Evolutionary conservation across 2,888 invertebrate genomes (phyloP), one percentile per base, ranked within the genome.

Genomic region (Pyrrhia umbra): DNA sequence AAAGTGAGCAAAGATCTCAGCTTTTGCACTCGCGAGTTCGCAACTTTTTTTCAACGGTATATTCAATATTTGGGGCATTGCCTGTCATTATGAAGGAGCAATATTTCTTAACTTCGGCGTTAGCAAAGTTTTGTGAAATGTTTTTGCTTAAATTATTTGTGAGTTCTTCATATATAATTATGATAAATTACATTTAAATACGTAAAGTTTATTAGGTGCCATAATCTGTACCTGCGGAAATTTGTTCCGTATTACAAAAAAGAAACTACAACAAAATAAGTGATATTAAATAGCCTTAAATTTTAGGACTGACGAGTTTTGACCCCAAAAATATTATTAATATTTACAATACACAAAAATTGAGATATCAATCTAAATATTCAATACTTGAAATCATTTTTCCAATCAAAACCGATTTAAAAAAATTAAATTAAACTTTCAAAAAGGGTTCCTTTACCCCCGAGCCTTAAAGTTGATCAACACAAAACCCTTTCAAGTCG

Each of bases 21-120:
- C 85, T 88, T 88, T 85, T 80, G 85, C 86, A 84, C 85, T 84
- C 80, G 77, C 73, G 78, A 83, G 76, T 86, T 84, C 54, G 68
- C 67, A 86, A 88, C 83, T 89, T 89, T 86, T 85, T 81, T 46
- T 37, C 57, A 47, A 70, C 73, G 65, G 79, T 84, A 82, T 83
- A 83, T 83, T 81, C 79, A 81, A 80, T 82, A 81, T 80, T 81
- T 77, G 62, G 68, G 42, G 66, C 51, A 64, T 68, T 70, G 60
- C 49, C 40, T 50, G 57, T 63, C 58, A 65, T 79, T 69, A 60
- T 16, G 52, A 40, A 52, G n/a, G 37, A n/a, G 64, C 42, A 51
- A 55, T 68, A 61, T 60, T 79, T 72, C 56, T 55, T n/a, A 70
- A 71, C 65, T 70, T 70, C 47, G 49, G 20, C 39, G 39, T 16